phyloP scores from a whole-genome alignment of 2,797 vertebrate species.

The Alcedo atthis region DNA sequence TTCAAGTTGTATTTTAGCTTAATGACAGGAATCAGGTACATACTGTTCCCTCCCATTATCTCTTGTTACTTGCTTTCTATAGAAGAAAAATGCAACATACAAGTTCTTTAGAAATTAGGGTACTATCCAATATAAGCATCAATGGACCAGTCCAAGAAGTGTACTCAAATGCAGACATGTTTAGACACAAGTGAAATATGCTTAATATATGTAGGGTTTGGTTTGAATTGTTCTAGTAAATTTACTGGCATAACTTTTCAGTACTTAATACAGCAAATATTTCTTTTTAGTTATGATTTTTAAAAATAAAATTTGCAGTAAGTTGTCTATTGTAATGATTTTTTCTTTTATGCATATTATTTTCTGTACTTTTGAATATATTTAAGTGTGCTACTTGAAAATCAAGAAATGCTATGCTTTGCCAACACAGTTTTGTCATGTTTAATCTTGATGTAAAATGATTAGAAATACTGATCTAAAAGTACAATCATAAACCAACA shows the following conservation, averaged over 20 bases:
- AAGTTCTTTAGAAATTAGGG: not conserved
- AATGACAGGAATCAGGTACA: not conserved
- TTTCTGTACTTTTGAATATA: not conserved
- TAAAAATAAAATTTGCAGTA: not conserved
- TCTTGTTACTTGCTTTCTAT: not conserved
- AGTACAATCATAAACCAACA: not conserved
- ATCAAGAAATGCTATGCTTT: not conserved
- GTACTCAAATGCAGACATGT: not conserved
- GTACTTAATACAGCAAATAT: not conserved
- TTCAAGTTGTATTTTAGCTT: not conserved
- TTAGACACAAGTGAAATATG: not conserved
- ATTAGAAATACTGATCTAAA: not conserved
- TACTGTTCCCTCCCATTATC: not conserved
- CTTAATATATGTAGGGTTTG: fast-evolving
- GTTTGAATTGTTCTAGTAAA: not conserved
- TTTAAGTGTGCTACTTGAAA: not conserved
- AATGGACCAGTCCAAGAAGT: not conserved
- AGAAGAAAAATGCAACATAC: not conserved
- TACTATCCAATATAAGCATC: not conserved
- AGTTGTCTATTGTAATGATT: not conserved
- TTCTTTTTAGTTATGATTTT: not conserved
- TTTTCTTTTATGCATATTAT: not conserved
- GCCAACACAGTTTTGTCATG: not conserved
- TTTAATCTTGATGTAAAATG: not conserved
- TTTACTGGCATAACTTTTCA: not conserved